Base-by-base conservation (phyloP, 1,140 invertebrate genomes). In the Cherax destructor region DNA sequence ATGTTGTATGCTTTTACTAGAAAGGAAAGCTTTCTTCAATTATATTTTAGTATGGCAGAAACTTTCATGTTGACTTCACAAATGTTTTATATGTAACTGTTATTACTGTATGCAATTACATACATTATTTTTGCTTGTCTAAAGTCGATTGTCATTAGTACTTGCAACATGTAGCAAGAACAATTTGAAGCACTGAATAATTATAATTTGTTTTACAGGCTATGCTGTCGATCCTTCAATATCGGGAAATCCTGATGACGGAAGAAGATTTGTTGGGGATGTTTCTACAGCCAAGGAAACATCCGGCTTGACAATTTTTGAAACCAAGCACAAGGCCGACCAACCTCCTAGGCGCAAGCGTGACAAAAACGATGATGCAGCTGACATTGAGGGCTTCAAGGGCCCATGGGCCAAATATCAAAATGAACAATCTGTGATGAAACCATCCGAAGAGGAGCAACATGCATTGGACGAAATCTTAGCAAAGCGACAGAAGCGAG, bases 321-420 rank as follows among this genome's bases (percentile, higher is more conserved):
- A 99, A 95, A 96, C 96, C 41, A 96, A 96, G 77, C 95, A 96
- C 93, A 93, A 92, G 83, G 94, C 86, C 92, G 95, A 96, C 94
- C 96, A 96, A 76, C 95, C 97, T 5, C 97, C 98, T 94, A 99
- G 98, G 94, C 96, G 99, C 94, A 99, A 99, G 95, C 95, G 98
- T 93, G 96, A 97, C 76, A 97, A 96, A 94, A 99, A 99, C 95
- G 96, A 97, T 93, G 96, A 99, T 95, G 96, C 99, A 0, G 95
- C 96, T 56, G 99, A 99, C 95, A 96, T 99, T 90, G 98, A 98
- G 89, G 99, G 98, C 10, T 99, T 99, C 94, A 95, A 99, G 4
- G 99, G 99, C 1, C 99, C 99, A 0, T 99, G 99, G 99, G 99
- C 98, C 86, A 97, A 97, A 86, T 99, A 96, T 95, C 96, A 97